Conservation (phyloP, 2,113 vertebrate species). For the Sphaerodactylus townsendi region DNA sequence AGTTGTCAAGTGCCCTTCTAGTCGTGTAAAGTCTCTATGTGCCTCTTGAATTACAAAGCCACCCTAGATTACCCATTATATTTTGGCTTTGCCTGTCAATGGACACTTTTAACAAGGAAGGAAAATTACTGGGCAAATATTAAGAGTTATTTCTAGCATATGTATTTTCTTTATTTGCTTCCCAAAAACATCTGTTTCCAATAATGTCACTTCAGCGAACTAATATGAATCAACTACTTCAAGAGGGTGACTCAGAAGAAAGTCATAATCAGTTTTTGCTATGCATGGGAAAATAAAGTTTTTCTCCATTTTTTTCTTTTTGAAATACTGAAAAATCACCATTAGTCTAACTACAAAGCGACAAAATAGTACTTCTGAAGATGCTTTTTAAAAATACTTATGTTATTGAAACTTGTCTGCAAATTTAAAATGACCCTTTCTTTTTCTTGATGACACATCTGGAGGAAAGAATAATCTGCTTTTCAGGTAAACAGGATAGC, state of each 20-base stretch:
- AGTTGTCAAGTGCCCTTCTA: not conserved
- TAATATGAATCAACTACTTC: conserved; percentile 14
- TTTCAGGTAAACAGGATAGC: no score
- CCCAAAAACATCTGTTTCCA: conserved; percentile 5
- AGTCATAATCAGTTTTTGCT: conserved; percentile 23
- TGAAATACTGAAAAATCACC: conserved; percentile 31
- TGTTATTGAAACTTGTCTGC: no score
- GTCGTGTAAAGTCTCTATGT: not conserved
- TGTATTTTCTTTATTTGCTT: conserved; percentile 17
- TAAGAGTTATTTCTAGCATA: not conserved
- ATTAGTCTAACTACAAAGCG: not conserved
- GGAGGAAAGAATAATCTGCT: no score
- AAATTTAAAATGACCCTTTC: no score
- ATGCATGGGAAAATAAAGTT: not conserved
- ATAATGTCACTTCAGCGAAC: not conserved
- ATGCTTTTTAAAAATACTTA: no score
- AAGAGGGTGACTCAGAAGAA: conserved; percentile 17
- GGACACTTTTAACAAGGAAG: not conserved
- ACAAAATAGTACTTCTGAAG: not conserved
- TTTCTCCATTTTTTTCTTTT: conserved; percentile 25
- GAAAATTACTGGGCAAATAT: not conserved
- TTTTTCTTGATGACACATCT: no score
- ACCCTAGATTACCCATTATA: conserved; percentile 6
- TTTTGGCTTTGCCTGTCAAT: not conserved
- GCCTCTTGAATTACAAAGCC: not conserved